These are phyloP conservation scores for Eupithecia centaureata DNA, from an alignment of 2,888 invertebrate species.

Conservation along the genomic window DNA sequence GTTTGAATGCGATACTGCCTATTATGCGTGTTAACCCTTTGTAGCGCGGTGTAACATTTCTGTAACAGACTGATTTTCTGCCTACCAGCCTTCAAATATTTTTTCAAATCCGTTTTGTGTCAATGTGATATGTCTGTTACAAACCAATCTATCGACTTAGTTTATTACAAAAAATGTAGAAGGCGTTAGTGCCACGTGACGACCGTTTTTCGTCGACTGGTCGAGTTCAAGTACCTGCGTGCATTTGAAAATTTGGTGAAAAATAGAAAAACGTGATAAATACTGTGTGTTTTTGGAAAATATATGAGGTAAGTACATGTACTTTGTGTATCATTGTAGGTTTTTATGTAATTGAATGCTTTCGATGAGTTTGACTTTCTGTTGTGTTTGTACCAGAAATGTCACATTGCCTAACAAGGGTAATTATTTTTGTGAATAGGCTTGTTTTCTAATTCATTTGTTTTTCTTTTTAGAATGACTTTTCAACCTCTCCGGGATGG, in stretches of 20 bases:
- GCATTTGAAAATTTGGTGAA: background rate
- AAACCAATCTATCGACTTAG: constrained; percentile 3
- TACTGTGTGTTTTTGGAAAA: background rate
- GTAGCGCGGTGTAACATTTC: no score
- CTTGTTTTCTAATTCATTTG: background rate
- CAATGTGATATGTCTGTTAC: background rate
- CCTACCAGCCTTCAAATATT: no score
- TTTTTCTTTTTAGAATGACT: background rate
- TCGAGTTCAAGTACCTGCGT: background rate
- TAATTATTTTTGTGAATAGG: background rate
- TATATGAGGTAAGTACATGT: background rate
- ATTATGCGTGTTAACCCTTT: no score
- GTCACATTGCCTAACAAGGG: constrained; percentile 19
- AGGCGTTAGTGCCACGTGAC: background rate
- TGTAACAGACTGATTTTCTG: no score
- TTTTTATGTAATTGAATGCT: background rate
- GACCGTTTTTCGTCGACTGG: background rate
- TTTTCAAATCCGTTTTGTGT: no score
- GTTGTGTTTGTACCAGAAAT: constrained; percentile 17
- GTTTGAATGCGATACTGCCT: no score
- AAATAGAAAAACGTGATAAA: background rate
- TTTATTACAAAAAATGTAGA: background rate
- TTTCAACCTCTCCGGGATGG: background rate
- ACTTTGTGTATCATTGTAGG: background rate
- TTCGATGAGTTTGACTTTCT: background rate